Conservation (phyloP, 2,888 invertebrate genomes). For the Drosophila kokeensis region DNA sequence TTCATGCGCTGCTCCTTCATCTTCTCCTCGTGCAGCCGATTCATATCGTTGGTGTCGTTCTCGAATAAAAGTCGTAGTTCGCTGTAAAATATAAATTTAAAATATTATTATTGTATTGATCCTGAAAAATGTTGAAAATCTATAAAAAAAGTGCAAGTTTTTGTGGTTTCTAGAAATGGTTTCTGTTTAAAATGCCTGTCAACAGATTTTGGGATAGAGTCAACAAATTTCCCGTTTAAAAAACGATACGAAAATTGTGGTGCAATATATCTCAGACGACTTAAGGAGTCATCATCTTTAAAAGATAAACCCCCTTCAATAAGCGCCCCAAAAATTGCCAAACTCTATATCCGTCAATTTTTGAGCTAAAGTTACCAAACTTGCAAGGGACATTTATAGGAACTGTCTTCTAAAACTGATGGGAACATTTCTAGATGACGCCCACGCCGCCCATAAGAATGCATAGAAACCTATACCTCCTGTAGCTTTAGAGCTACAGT, state of each 20-base stretch:
- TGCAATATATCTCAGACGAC: not conserved
- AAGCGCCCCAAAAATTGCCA: not conserved
- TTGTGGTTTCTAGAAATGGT: not conserved
- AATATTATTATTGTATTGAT: not conserved
- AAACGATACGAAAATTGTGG: not conserved
- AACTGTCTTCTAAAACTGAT: not conserved
- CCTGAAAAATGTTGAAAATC: not conserved
- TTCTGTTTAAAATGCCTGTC: not conserved
- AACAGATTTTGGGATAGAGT: not conserved
- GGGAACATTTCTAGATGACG: not conserved
- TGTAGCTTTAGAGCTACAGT: not conserved
- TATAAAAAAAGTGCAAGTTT: not conserved
- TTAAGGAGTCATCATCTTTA: not conserved
- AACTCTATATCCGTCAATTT: not conserved
- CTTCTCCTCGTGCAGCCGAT: slow-evolving; percentile 86
- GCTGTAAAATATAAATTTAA: slow-evolving; percentile 76
- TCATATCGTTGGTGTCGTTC: slow-evolving; percentile 88
- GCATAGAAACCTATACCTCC: not conserved
- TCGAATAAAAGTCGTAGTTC: slow-evolving; percentile 88
- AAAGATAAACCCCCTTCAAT: not conserved
- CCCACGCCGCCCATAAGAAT: not conserved
- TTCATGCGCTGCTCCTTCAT: slow-evolving; percentile 90
- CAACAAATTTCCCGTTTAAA: not conserved
- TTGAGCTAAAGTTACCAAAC: not conserved
- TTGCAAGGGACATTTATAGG: not conserved